phyloP scores from a whole-genome alignment of 1,140 invertebrate genomes.

The Hypothenemus hampei region DNA sequence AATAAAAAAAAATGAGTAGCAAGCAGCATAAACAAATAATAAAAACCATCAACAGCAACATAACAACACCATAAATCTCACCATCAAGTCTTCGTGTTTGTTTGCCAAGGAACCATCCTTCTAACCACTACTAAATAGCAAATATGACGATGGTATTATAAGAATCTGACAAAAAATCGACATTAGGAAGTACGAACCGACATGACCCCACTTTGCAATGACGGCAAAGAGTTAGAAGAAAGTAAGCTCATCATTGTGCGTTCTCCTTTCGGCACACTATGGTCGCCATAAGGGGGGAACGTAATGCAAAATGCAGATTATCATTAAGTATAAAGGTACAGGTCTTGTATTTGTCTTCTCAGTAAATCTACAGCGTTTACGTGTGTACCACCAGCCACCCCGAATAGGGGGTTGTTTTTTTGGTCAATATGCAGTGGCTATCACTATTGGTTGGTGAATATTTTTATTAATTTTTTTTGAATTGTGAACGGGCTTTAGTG shows the following conservation, averaged over 20 bases:
- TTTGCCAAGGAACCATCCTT: background rate
- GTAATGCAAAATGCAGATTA: constrained; percentile 33
- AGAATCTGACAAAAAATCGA: background rate
- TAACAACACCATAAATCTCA: background rate
- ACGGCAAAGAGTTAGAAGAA: constrained; percentile 20
- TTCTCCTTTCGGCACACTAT: constrained; percentile 16
- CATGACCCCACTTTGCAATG: constrained; percentile 17
- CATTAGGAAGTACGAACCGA: constrained; percentile 15
- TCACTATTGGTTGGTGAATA: constrained; percentile 43
- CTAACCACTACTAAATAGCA: constrained; percentile 1
- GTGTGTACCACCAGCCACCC: constrained; percentile 27
- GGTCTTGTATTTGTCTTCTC: constrained; percentile 26
- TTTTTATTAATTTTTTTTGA: constrained; percentile 22
- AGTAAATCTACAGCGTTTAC: constrained; percentile 39
- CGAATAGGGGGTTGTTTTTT: constrained; percentile 21
- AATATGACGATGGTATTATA: background rate
- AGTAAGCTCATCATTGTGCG: constrained; percentile 20
- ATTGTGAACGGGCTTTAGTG: constrained; percentile 14
- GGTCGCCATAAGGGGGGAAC: constrained; percentile 23
- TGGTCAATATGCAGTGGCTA: constrained; percentile 39
- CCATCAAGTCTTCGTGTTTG: background rate
- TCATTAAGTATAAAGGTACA: constrained; percentile 35
- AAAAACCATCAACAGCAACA: background rate
- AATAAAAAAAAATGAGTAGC: too few relatives aligned
- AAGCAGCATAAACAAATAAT: background rate